phyloP scores from a whole-genome alignment of 1,140 invertebrate species.

The Druon quercuslanigerum region DNA sequence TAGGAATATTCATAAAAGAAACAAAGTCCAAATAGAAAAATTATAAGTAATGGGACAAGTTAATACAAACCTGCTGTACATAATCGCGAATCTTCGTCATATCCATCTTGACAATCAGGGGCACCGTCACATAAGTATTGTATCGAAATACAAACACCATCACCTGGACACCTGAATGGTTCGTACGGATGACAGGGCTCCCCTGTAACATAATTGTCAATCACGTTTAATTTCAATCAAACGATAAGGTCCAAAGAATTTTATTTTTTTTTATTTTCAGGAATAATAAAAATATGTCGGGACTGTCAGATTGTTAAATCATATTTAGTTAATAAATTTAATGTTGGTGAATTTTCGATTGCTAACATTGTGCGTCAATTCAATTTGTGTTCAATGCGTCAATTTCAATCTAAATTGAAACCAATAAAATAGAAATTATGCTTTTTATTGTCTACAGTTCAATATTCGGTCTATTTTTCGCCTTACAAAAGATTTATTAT shows the following conservation, averaged over 20 bases:
- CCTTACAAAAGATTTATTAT: too few species aligned
- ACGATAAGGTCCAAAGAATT: background rate
- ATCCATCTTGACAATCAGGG: slow-evolving; percentile 94
- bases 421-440: too few species aligned
- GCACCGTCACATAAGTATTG: slow-evolving; percentile 96
- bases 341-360: too few species aligned
- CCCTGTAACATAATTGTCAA: slow-evolving; percentile 18
- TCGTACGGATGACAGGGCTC: slow-evolving; percentile 91
- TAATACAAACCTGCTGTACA: slow-evolving; percentile 90
- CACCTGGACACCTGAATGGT: slow-evolving; percentile 96
- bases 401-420: too few species aligned
- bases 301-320: too few species aligned
- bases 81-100: slow-evolving; percentile 90
- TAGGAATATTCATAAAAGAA: background rate
- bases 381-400: too few species aligned
- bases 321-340: too few species aligned
- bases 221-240: too few species aligned
- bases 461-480: too few species aligned
- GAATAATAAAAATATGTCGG: background rate
- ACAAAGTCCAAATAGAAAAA: background rate
- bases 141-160: slow-evolving; percentile 94
- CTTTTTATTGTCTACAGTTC: too few species aligned
- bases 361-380: too few species aligned
- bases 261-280: background rate
- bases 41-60: background rate